phyloP scores from a whole-genome alignment of 1,140 invertebrate genomes.

The Proctacanthus coquilletti region DNA sequence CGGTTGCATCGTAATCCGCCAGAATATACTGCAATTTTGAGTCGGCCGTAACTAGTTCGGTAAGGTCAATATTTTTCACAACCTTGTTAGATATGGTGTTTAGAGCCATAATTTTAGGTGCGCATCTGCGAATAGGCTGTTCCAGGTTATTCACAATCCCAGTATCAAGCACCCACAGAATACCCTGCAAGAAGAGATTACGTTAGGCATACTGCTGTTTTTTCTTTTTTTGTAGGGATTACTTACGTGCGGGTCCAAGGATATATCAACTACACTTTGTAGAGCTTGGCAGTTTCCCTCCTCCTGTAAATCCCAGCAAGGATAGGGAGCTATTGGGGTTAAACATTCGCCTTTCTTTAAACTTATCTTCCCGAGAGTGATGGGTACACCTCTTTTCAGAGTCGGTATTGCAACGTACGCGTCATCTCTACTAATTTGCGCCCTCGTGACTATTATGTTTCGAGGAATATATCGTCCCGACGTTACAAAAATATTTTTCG shows the following conservation, averaged over 20 bases:
- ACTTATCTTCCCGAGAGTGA: slow-evolving; percentile 40
- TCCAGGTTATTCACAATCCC: slow-evolving; percentile 48
- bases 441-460: slow-evolving; percentile 42
- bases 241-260: slow-evolving; percentile 34
- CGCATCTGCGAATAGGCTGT: slow-evolving; percentile 41
- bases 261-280: slow-evolving; percentile 43
- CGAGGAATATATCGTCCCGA: slow-evolving; percentile 38
- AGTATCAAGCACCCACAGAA: slow-evolving; percentile 51
- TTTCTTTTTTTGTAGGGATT: no score
- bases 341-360: slow-evolving; percentile 32
- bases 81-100: slow-evolving; percentile 40
- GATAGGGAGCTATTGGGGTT: slow-evolving; percentile 37
- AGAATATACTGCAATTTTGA: slow-evolving; percentile 47
- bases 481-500: slow-evolving; percentile 39
- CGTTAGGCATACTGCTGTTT: no score
- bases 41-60: slow-evolving; percentile 31
- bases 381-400: slow-evolving; percentile 40
- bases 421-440: slow-evolving; percentile 40
- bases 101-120: slow-evolving; percentile 49
- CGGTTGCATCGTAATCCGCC: slow-evolving; percentile 30
- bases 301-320: slow-evolving; percentile 44
- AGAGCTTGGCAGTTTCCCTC: slow-evolving; percentile 43
- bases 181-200: slow-evolving; percentile 28
- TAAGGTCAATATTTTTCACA: slow-evolving; percentile 41
- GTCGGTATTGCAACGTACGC: slow-evolving; percentile 41